Base-by-base conservation (phyloP, 2,113 vertebrate genomes). In the Actinemys pallida region DNA sequence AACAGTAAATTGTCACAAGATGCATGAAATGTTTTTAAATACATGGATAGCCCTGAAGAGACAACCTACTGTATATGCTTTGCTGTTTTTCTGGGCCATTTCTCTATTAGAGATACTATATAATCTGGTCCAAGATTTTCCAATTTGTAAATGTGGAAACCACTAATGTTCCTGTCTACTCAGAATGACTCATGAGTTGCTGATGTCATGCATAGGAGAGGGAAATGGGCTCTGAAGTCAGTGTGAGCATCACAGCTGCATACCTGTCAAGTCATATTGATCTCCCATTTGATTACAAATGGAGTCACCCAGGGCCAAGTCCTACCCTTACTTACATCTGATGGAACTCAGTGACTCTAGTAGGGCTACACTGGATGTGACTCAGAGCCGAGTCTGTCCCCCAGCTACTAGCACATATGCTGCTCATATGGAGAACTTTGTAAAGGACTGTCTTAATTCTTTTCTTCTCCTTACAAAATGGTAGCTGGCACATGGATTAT, bases 111-210 rank as follows among this genome's bases (percentile, higher is more conserved):
- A 92, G 57, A 62, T 31, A 65, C 86, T 84, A 2, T 7, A 22
- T 35, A 7, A 75, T 6, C 29, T 45, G 62, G 16, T 24, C 49
- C 1, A 0, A 90, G 93, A n/a, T 52, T 57, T 78, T 6, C 76
- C 72, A 1, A 52, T 80, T 10, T n/a, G 75, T 39, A 47, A 85
- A 87, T 31, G 88, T 95, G 93, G 93, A n/a, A 84, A 47, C 4
- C 5, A 0, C 88, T 79, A 9, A 72, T 1, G 86, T 22, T 90
- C 76, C 39, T 10, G 72, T 52, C 45, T 54, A 1, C 81, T 59
- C 72, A 0, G 76, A 57, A 49, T 97, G 97, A 97, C 89, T 97
- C 97, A 96, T 1, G 90, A 5, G 2, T 88, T 92, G 94, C 96
- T 97, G 95, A 86, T 87, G 88, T 96, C 97, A 96, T 0, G 14